Conservation (phyloP, 2,888 invertebrate genomes). For the Pyrocoelia pectoralis region DNA sequence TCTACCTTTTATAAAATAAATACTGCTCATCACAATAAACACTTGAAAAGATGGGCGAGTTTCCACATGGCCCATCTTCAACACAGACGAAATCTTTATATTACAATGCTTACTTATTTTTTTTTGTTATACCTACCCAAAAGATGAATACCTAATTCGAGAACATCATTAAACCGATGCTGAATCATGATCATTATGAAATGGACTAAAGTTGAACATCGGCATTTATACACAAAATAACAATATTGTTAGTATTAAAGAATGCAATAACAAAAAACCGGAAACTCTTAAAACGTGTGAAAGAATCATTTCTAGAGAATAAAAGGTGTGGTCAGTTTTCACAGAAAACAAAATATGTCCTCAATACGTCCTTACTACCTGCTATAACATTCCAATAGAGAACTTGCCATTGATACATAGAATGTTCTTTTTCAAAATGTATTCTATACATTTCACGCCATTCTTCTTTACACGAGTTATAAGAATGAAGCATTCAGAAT, state of each 20-base stretch:
- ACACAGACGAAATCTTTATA: no score
- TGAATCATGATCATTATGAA: constrained; percentile 51
- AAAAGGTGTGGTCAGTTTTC: constrained; percentile 62
- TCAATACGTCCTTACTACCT: constrained; percentile 48
- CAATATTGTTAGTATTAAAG: constrained; percentile 55
- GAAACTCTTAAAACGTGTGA: constrained; percentile 60
- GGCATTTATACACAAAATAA: constrained; percentile 56
- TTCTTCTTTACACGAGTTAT: constrained; percentile 42
- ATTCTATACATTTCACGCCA: constrained; percentile 44
- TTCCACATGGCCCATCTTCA: no score
- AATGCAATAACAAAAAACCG: constrained; percentile 58
- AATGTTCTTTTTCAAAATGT: constrained; percentile 54
- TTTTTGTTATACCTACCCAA: no score
- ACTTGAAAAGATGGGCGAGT: no score
- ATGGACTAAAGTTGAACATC: constrained; percentile 47
- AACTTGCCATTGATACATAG: constrained; percentile 56
- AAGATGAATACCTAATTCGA: no score
- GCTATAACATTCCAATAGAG: constrained; percentile 54
- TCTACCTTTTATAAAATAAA: no score
- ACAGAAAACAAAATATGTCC: constrained; percentile 58
- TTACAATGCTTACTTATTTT: no score
- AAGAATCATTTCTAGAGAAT: constrained; percentile 56
- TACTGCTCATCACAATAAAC: no score
- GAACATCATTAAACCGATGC: constrained; percentile 36
- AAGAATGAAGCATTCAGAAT: constrained; percentile 50